Evolutionary conservation across 2,888 invertebrate species (phyloP).

Genomic region (Callyntrura sp.): DNA sequence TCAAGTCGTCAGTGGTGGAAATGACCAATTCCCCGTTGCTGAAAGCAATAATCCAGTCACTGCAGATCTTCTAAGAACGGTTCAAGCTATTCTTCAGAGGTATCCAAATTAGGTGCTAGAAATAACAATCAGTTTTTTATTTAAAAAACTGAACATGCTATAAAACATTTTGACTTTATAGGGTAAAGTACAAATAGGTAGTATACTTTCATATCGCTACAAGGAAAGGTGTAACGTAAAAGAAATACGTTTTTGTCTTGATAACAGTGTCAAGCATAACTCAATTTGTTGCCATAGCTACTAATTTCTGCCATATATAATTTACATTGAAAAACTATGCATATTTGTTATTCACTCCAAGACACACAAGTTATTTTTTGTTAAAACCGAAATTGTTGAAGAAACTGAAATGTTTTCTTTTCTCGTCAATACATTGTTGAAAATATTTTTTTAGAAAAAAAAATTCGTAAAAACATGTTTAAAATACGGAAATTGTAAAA

Average conservation of each 20-base stretch:
- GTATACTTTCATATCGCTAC: background rate
- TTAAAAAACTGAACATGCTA: too few relatives aligned
- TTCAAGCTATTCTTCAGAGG: slow-evolving; percentile 58
- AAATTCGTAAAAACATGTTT: too few relatives aligned
- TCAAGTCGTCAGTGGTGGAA: slow-evolving; percentile 40
- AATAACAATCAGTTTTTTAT: too few relatives aligned
- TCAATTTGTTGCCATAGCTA: background rate
- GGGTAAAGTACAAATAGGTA: slow-evolving; percentile 54
- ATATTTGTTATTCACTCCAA: too few relatives aligned
- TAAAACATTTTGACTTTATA: too few relatives aligned
- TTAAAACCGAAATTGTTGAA: too few relatives aligned
- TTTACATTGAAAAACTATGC: too few relatives aligned
- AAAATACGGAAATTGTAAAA: too few relatives aligned
- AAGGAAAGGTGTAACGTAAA: background rate
- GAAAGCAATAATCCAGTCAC: slow-evolving; percentile 19
- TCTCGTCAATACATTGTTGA: too few relatives aligned
- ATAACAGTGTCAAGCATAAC: background rate
- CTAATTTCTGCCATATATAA: background rate
- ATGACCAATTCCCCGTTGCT: background rate
- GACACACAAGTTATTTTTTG: too few relatives aligned
- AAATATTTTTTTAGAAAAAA: too few relatives aligned
- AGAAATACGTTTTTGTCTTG: background rate
- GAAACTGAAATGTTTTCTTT: too few relatives aligned
- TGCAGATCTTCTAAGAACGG: slow-evolving; percentile 56
- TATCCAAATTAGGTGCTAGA: slow-evolving; percentile 52